Conservation (phyloP, 2,888 invertebrate species). For the Yponomeuta cagnagella region DNA sequence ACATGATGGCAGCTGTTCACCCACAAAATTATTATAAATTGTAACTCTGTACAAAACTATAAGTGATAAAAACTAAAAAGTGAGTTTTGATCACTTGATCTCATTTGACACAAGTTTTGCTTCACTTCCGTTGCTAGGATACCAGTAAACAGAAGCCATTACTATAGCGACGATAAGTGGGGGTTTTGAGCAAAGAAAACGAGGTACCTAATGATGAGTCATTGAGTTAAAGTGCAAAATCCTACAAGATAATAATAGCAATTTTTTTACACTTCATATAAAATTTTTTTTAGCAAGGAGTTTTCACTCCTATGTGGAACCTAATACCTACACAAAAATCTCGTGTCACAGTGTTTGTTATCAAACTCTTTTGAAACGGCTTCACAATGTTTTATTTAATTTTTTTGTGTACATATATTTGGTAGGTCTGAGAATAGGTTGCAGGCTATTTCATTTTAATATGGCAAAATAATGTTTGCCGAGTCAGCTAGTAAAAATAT, state of each 20-base stretch:
- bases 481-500: no score
- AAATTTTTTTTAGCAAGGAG: not conserved
- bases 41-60: constrained; percentile 15
- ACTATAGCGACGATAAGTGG: constrained; percentile 18
- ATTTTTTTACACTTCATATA: not conserved
- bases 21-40: not conserved
- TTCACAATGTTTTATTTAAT: no score
- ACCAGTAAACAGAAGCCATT: constrained; percentile 12
- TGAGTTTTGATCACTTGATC: not conserved
- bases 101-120: constrained; percentile 7
- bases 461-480: no score
- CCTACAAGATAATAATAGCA: not conserved
- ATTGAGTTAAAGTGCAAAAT: not conserved
- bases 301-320: no score
- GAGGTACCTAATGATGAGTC: not conserved
- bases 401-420: no score
- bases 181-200: constrained; percentile 5
- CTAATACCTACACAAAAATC: no score
- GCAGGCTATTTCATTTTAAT: no score
- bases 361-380: no score
- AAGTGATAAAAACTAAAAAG: constrained; percentile 15
- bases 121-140: constrained; percentile 4
- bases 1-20: not conserved
- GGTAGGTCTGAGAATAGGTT: no score
- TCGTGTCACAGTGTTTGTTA: no score